Evolutionary conservation across 64 coral and sea anemone genomes (phyloP).

Genomic region (Dendronephthya gigantea): DNA sequence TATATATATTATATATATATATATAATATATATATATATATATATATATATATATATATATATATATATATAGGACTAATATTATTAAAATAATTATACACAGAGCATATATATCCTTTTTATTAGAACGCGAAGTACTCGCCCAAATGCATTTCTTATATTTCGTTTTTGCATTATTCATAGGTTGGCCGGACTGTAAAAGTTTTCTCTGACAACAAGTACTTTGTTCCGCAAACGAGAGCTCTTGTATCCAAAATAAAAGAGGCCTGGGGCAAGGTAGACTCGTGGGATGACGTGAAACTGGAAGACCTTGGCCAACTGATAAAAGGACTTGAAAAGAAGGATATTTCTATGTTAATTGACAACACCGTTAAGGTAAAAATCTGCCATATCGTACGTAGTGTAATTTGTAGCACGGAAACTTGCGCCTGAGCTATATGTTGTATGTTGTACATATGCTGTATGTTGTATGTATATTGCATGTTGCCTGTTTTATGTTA

Average conservation of each 20-base stretch:
- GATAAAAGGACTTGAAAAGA: not conserved
- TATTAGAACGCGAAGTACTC: no score
- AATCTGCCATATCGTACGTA: not conserved
- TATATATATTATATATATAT: no score
- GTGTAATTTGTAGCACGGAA: no score
- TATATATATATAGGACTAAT: no score
- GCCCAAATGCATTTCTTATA: not conserved
- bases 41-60: no score
- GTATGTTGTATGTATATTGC: not conserved
- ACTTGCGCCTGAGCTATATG: not conserved
- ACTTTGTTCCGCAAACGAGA: not conserved
- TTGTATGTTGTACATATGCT: no score
- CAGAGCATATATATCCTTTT: no score
- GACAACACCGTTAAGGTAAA: not conserved
- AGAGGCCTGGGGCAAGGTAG: slow-evolving; percentile 1
- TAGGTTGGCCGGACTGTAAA: not conserved
- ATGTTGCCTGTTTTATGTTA: no score
- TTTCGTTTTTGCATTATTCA: not conserved
- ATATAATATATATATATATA: no score
- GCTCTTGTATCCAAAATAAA: not conserved
- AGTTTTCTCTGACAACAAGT: not conserved
- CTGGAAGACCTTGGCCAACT: slow-evolving; percentile 5
- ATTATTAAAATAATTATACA: no score
- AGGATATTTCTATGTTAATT: not conserved
- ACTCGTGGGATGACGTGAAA: not conserved